Percentiles rank a stretch among this genome's conserved stretches.
Conservation (phyloP, 2,797 vertebrate genomes). For the Argya squamiceps region DNA sequence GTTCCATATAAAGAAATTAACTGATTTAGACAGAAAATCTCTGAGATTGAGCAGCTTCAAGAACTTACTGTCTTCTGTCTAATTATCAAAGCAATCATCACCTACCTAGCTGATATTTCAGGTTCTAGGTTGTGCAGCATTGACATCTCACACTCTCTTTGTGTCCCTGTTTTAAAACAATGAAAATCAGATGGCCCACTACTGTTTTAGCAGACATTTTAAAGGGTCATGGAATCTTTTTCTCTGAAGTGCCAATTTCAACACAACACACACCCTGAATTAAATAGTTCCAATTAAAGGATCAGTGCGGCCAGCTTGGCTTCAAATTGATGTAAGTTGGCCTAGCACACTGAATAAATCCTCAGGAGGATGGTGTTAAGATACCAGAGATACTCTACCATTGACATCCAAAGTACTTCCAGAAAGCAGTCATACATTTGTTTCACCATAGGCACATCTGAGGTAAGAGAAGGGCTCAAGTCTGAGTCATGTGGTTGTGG, state of each 20-base stretch:
- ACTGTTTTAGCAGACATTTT: not conserved
- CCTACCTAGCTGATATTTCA: not conserved
- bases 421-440: not conserved
- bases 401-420: not conserved
- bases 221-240: not conserved
- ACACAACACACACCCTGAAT: rapidly evolving
- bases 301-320: not conserved
- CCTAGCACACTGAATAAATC: not conserved
- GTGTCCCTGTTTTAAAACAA: not conserved
- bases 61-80: not conserved
- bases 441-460: not conserved
- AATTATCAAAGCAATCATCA: not conserved
- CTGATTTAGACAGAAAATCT: not conserved
- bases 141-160: not conserved
- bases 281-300: not conserved
- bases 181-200: not conserved
- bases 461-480: not conserved
- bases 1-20: not conserved
- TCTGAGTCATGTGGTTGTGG: not conserved
- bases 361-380: not conserved
- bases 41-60: not conserved
- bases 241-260: not conserved
- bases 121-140: not conserved
- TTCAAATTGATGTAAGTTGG: not conserved
- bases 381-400: not conserved